Evolutionary conservation across 92 coral and sea anemone genomes (phyloP), one percentile per base, ranked within the genome.

Genomic region (Epizoanthus rinbou): DNA sequence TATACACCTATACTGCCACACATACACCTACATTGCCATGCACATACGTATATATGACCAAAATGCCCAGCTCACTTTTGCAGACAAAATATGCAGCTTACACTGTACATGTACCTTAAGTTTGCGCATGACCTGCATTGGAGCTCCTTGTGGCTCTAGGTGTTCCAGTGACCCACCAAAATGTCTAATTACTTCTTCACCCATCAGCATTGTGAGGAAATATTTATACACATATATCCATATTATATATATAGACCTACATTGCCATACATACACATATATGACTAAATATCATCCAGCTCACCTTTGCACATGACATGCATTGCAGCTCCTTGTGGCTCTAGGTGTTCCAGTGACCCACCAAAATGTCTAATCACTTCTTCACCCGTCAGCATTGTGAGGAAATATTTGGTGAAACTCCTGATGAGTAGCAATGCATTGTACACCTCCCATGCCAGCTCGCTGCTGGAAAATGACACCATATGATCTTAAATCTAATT

Each of bases 341-440:
- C 69, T n/a, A 59, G 66, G 15, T 83, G 90, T 68, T 92, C 89
- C 47, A 93, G 82, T 37, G 92, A 85, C 60, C 98, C 98, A 62
- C 98, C 98, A 87, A 93, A 90, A 62, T 95, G 98, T 54, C 85
- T 79, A 47, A 95, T 90, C 4, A 94, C 92, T 33, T 95, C 98
- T 70, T 94, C 95, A 65, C 91, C 86, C 23, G 93, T 93, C 57
- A 94, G 86, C 72, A 87, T 62, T 84, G 94, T 97, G 56, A 95
- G 80, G 76, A 95, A 95, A 79, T 91, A 95, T 87, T 95, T 95
- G 65, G 90, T 92, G 81, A 95, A 95, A 87, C 98, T 91, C 41
- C 98, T 94, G 53, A 91, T 94, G 7, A 95, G 92, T 57, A 95
- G 84, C 70, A 95, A 84, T 43, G 98, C 97, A 88, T 95, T 95